Conservation (phyloP, 2,113 vertebrate genomes). For the Neolamprologus falcicula region DNA sequence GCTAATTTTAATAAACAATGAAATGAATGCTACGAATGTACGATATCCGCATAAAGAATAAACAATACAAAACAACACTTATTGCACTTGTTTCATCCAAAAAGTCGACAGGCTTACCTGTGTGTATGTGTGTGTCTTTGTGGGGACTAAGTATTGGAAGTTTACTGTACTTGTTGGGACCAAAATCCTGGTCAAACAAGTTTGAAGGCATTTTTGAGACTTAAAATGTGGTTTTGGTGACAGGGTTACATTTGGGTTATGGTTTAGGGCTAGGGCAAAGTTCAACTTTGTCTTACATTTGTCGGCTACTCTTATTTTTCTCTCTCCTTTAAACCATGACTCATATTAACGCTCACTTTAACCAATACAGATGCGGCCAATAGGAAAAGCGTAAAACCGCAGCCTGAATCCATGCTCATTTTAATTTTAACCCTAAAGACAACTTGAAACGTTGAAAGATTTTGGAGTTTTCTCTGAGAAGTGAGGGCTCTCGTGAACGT, state of each 20-base stretch:
- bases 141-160: neutral
- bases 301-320: neutral
- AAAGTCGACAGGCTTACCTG: neutral
- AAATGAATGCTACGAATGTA: neutral
- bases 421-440: neutral
- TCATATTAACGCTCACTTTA: neutral
- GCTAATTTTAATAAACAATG: neutral
- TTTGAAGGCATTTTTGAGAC: neutral
- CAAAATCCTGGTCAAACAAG: neutral
- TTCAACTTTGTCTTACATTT: neutral
- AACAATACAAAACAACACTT: neutral
- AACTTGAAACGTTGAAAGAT: neutral
- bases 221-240: neutral
- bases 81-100: accelerated
- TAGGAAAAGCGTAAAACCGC: accelerated
- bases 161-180: neutral
- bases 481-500: accelerated
- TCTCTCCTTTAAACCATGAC: accelerated
- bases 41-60: accelerated
- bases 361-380: accelerated
- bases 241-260: neutral
- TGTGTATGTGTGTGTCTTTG: neutral
- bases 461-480: neutral
- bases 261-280: accelerated
- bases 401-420: neutral